These are phyloP conservation scores for Laticauda colubrina DNA, from an alignment of 2,113 vertebrate genomes.

Conservation along the genomic window DNA sequence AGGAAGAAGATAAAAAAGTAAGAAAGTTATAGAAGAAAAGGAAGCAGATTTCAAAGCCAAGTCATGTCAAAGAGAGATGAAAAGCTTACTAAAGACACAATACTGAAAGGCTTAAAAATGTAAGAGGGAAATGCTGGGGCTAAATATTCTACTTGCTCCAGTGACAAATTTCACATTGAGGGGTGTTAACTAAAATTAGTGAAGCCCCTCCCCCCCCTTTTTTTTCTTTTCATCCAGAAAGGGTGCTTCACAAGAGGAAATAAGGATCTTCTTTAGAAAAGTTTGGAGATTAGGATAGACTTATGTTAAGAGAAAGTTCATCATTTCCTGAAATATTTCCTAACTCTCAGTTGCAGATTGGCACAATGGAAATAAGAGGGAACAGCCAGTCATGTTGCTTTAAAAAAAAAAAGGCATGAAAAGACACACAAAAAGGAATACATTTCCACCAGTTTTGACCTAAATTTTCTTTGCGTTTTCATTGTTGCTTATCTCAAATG, in stretches of 20 bases:
- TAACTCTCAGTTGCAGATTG: not conserved
- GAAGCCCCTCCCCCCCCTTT: not conserved
- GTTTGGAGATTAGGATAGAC: not conserved
- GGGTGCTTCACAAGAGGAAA: not conserved
- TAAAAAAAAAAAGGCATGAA: not conserved
- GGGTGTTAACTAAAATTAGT: not conserved
- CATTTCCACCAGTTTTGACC: not conserved
- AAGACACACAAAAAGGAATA: not conserved
- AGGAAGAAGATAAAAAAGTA: not conserved
- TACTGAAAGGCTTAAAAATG: not conserved
- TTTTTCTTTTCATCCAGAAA: not conserved
- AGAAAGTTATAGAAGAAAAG: not conserved
- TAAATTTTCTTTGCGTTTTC: not conserved
- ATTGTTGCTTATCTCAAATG: not conserved
- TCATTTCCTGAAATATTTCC: not conserved
- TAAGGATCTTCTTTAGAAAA: not conserved
- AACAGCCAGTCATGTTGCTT: not conserved
- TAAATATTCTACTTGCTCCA: not conserved
- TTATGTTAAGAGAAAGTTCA: not conserved
- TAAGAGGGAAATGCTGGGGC: not conserved
- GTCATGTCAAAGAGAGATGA: not conserved
- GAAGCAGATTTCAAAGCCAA: not conserved
- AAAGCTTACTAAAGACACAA: not conserved
- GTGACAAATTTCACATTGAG: not conserved
- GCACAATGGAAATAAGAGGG: not conserved